These are phyloP conservation scores for Oryzaephilus surinamensis DNA, from an alignment of 1,140 invertebrate genomes.

Conservation along the genomic window DNA sequence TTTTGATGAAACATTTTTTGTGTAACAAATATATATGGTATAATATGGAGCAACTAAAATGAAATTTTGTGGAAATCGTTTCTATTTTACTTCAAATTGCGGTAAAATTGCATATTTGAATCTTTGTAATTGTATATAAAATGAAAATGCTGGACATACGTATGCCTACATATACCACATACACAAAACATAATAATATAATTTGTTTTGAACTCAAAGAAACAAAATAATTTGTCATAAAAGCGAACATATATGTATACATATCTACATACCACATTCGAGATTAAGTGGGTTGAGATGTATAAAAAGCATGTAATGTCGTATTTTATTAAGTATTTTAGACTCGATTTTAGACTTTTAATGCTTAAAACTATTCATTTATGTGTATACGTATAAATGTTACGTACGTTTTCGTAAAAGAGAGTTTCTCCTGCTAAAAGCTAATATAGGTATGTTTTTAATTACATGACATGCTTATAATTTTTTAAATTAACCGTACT, in stretches of 20 bases:
- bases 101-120: too few species aligned
- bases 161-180: too few species aligned
- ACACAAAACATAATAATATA: too few species aligned
- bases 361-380: slow-evolving; percentile 19
- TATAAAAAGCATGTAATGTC: background rate
- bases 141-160: too few species aligned
- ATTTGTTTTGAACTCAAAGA: too few species aligned
- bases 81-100: too few species aligned
- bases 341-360: slow-evolving; percentile 6
- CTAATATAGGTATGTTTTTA: slow-evolving; percentile 21
- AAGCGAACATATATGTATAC: too few species aligned
- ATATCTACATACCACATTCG: slow-evolving; percentile 4
- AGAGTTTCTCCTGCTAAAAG: slow-evolving; percentile 12
- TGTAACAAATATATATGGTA: too few species aligned
- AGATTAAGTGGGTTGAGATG: background rate
- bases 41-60: too few species aligned
- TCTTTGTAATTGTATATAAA: too few species aligned
- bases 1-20: too few species aligned
- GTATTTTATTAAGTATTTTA: slow-evolving; percentile 1
- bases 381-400: slow-evolving; percentile 5
- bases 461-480: slow-evolving; percentile 25
- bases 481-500: slow-evolving; percentile 25
- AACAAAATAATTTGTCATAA: slow-evolving; percentile 12
- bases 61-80: too few species aligned
- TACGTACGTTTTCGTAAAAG: slow-evolving; percentile 7